Evolutionary conservation across 2,113 vertebrate genomes (phyloP).

Genomic region (Tor tambroides): DNA sequence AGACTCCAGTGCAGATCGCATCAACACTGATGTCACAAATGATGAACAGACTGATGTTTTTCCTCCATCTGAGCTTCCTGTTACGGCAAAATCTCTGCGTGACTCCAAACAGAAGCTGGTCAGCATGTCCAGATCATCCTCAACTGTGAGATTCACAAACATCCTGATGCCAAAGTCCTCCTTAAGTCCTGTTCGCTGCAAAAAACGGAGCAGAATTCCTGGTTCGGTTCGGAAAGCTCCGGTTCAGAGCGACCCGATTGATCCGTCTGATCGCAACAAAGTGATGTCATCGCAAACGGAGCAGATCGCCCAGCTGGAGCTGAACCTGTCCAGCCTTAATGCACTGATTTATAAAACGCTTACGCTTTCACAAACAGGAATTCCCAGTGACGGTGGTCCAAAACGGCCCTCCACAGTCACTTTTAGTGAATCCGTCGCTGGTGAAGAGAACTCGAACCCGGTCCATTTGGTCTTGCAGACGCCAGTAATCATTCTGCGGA

Average conservation of each 20-base stretch:
- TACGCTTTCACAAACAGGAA: constrained; percentile 50
- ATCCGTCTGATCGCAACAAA: neutral
- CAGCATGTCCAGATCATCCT: no score
- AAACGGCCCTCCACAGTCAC: neutral
- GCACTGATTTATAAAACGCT: constrained; percentile 69
- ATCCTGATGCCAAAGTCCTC: constrained; percentile 68
- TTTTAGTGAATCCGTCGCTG: neutral
- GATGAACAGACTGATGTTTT: no score
- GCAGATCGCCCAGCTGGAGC: constrained; percentile 72
- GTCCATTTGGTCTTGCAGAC: no score
- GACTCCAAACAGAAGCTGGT: constrained; percentile 32
- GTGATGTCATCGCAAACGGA: constrained; percentile 48
- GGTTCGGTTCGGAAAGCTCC: constrained; percentile 28
- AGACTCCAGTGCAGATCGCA: neutral
- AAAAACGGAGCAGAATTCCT: constrained; percentile 40
- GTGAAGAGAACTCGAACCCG: neutral
- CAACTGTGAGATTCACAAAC: neutral
- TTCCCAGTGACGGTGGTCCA: neutral
- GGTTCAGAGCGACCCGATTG: neutral
- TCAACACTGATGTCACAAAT: no score
- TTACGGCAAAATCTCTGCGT: constrained; percentile 43
- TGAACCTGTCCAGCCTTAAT: constrained; percentile 71
- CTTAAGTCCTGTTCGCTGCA: constrained; percentile 69
- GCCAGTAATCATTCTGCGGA: no score
- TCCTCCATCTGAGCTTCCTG: no score